Evolutionary conservation across 2,113 vertebrate genomes (phyloP).

Genomic region (Eulemur rufifrons): DNA sequence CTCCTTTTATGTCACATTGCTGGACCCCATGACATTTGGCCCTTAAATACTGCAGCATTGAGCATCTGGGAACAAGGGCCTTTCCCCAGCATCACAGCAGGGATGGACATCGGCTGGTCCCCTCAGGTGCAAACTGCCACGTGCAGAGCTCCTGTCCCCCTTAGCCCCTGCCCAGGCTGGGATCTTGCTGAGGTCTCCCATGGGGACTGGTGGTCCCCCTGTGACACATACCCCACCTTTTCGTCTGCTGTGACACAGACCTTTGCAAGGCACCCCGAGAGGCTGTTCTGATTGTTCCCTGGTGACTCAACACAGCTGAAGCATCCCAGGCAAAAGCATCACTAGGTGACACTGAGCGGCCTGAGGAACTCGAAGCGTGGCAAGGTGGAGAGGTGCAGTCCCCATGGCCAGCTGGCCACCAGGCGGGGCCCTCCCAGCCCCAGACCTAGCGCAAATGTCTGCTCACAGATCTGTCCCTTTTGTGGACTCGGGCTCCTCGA

Average conservation of each 20-base stretch:
- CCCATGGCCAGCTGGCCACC: neutral
- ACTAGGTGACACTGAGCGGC: neutral
- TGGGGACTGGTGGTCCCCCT: rapidly evolving
- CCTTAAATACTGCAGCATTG: neutral
- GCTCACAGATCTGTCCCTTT: neutral
- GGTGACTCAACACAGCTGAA: neutral
- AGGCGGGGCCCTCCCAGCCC: neutral
- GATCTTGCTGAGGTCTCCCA: neutral
- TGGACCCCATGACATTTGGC: neutral
- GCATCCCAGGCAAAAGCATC: neutral
- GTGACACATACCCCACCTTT: neutral
- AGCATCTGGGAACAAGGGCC: neutral
- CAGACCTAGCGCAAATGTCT: neutral
- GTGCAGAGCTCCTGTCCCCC: neutral
- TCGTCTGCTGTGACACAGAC: neutral
- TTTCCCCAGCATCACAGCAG: no score
- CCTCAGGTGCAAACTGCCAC: rapidly evolving
- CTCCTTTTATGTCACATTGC: neutral
- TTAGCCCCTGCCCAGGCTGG: neutral
- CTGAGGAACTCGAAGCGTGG: neutral
- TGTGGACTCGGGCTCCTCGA: neutral
- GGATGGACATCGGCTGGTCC: no score
- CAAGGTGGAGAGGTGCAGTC: no score
- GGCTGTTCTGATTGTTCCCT: neutral
- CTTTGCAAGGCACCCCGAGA: neutral